Evolutionary conservation across 2,113 vertebrate species (phyloP).

Genomic region (Trematomus loennbergii): DNA sequence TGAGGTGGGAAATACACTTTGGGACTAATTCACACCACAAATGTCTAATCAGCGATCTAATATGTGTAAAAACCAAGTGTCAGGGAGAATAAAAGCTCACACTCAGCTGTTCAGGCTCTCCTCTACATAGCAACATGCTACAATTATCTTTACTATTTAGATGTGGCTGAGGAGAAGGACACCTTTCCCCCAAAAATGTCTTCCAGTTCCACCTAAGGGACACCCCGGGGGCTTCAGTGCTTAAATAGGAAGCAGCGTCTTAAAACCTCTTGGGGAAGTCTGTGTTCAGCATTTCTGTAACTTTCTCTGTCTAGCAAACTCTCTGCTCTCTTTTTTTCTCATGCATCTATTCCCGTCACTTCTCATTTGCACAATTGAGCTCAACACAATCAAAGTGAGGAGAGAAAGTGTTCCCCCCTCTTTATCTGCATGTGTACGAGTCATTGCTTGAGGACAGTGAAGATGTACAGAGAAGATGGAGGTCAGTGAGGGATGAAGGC

Average conservation of each 20-base stretch:
- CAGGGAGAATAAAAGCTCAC: not conserved
- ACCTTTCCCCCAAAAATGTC: not conserved
- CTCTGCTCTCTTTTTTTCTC: too few relatives aligned
- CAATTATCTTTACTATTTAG: not conserved
- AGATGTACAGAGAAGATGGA: not conserved
- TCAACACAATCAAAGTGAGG: not conserved
- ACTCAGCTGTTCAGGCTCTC: not conserved
- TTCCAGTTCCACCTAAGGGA: constrained; percentile 12
- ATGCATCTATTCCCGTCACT: too few relatives aligned
- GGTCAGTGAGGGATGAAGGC: too few relatives aligned
- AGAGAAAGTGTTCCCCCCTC: too few relatives aligned
- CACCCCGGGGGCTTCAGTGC: not conserved
- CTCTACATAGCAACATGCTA: too few relatives aligned
- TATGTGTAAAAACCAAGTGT: not conserved
- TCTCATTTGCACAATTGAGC: not conserved
- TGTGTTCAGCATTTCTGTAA: not conserved
- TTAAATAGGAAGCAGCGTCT: not conserved
- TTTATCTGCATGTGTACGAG: not conserved
- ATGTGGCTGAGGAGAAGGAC: not conserved
- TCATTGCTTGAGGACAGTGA: not conserved
- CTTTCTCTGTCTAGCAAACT: not conserved
- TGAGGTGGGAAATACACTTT: not conserved
- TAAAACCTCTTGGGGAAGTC: not conserved
- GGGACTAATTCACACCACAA: not conserved
- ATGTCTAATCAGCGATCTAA: not conserved